These are phyloP conservation scores for Coendou prehensilis DNA, from an alignment of 2,797 vertebrate species.

Conservation along the genomic window DNA sequence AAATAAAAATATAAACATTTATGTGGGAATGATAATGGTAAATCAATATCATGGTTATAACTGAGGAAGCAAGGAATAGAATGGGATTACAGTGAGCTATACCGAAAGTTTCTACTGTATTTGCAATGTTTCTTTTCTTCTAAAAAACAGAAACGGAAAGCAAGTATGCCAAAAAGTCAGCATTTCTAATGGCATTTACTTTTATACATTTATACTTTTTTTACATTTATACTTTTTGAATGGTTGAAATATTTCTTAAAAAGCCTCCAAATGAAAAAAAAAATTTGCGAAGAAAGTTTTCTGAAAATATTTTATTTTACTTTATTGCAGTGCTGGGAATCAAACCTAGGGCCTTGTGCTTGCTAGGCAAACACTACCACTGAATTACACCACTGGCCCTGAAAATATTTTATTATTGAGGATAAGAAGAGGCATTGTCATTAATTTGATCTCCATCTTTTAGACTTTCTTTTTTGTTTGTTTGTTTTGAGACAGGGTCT, in stretches of 20 bases:
- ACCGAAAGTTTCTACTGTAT: constrained; percentile 16
- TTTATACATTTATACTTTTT: background rate
- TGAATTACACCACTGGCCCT: background rate
- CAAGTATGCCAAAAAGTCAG: background rate
- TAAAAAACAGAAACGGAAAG: constrained; percentile 19
- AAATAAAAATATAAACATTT: constrained; percentile 49
- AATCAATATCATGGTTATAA: background rate
- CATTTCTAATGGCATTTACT: constrained; percentile 31
- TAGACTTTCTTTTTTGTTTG: background rate
- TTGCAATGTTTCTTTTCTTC: background rate
- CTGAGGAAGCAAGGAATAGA: background rate
- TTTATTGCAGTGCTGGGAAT: background rate
- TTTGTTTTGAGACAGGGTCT: background rate
- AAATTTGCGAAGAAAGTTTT: background rate
- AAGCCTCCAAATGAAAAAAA: background rate
- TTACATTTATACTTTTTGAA: background rate
- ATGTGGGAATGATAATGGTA: constrained; percentile 21
- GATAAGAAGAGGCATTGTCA: background rate
- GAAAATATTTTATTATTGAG: constrained; percentile 50
- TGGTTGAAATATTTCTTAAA: constrained; percentile 36
- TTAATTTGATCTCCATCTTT: background rate
- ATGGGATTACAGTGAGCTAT: background rate
- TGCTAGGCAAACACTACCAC: background rate
- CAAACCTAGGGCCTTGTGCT: background rate
- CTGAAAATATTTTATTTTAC: background rate